phyloP scores from a whole-genome alignment of 2,888 invertebrate species.

The Synergus itoensis region DNA sequence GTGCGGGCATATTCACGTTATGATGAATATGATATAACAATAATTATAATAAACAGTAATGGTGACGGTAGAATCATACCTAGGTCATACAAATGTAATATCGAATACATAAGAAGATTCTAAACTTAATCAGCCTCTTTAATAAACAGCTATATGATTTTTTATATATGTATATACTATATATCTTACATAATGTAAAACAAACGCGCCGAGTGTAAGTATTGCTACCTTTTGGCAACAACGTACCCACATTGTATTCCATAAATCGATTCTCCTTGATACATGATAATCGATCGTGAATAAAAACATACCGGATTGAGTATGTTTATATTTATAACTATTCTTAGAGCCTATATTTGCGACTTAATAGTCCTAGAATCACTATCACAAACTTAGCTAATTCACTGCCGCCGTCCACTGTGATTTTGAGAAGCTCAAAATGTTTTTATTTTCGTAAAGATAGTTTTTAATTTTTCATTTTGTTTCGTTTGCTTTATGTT shows the following conservation, averaged over 20 bases:
- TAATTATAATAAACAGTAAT: conserved; percentile 20
- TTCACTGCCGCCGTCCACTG: conserved; percentile 34
- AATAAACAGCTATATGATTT: conserved; percentile 66
- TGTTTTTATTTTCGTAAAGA: background rate
- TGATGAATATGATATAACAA: conserved; percentile 1
- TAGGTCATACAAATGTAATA: conserved; percentile 18
- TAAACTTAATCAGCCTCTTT: conserved; percentile 70
- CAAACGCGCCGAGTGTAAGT: conserved; percentile 12
- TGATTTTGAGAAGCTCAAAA: conserved; percentile 2
- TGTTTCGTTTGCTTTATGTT: background rate
- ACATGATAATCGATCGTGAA: conserved; percentile 27
- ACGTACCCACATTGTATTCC: background rate
- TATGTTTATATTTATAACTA: conserved; percentile 21
- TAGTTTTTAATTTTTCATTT: background rate
- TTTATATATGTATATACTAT: conserved; percentile 29
- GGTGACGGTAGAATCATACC: background rate
- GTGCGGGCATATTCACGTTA: background rate
- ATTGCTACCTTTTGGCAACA: conserved; percentile 11
- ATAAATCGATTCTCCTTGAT: conserved; percentile 23
- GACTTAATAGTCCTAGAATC: conserved; percentile 53
- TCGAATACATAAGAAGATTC: conserved; percentile 44
- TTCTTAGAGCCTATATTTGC: conserved; percentile 22
- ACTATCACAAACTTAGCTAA: conserved; percentile 63
- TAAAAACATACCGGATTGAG: conserved; percentile 30
- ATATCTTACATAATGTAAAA: conserved; percentile 24